Evolutionary conservation across 2,888 invertebrate genomes (phyloP), one percentile per base, ranked within the genome.

Genomic region (Hybos culiciformis): DNA sequence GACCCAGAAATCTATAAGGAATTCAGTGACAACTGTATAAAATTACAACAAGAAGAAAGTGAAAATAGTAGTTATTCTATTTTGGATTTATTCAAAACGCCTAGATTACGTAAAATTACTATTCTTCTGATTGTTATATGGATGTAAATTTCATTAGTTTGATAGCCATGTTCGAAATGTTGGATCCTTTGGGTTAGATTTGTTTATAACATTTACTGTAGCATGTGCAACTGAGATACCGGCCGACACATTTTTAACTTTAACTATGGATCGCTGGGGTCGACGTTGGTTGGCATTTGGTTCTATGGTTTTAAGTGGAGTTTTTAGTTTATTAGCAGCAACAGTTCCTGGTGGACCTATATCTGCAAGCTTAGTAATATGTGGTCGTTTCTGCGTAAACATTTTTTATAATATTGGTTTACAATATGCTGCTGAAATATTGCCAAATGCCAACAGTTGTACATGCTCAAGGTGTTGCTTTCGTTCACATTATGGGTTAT

Each of bases 371-470:
- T 63, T 87, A 41, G 88, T 88, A 7, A 85, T 91, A 47, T 68
- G 82, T 46, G 88, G 88, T 4, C 70, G 90, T 15, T 87, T 90
- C 52, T 82, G 84, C 48, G 83, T 90, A 11, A 90, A 88, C 61
- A 86, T 88, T 40, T 83, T 88, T 0, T 90, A 90, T 66, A 90
- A 88, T 63, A 88, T 90, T 49, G 87, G 88, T 0, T 72, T 90
- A 1, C 90, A 90, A 53, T 91, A 88, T 63, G 88, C 87, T 0
- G 88, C 90, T 0, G 90, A 91, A 59, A 63, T 91, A 12, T 60
- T 90, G 9, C 90, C n/a, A n/a, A n/a, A n/a, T n/a, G n/a, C n/a
- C 90, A 0, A 91, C 90, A 0, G 87, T 88, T 2, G 85, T 91
- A 1, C 62, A 90, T 36, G 88, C 86, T 0, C 87, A 88, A 59